phyloP scores from a whole-genome alignment of 64 coral and sea anemone genomes.

The Pocillopora damicornis region DNA sequence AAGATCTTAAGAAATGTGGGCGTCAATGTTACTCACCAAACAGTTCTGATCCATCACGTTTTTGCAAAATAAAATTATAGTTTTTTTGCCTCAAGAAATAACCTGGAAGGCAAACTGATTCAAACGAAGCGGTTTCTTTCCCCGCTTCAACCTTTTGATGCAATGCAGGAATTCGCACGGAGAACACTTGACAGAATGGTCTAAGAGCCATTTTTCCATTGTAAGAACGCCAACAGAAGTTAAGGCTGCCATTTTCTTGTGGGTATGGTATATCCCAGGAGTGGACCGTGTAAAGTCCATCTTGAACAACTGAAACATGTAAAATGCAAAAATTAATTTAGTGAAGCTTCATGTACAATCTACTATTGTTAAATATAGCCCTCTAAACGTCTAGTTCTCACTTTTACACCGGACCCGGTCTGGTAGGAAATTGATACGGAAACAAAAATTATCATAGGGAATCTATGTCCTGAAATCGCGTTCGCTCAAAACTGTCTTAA shows the following conservation, averaged over 20 bases:
- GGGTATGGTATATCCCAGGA: not conserved
- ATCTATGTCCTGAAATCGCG: no score
- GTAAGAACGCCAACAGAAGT: not conserved
- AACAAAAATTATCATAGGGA: no score
- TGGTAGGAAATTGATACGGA: no score
- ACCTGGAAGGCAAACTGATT: conserved; percentile 47
- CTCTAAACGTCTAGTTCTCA: no score
- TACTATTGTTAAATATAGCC: no score
- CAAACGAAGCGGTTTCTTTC: conserved; percentile 26
- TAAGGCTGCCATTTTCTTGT: not conserved
- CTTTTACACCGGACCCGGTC: no score
- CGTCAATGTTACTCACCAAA: conserved; percentile 35
- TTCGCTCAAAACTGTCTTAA: no score
- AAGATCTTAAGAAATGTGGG: not conserved
- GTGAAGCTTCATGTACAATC: no score
- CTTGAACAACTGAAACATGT: not conserved
- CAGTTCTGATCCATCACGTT: not conserved
- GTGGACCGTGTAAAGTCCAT: not conserved
- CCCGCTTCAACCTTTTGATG: not conserved
- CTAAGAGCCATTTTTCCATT: not conserved
- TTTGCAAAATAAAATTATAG: conserved; percentile 34
- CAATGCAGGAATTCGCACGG: not conserved
- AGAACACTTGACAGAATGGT: not conserved
- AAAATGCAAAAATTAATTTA: not conserved
- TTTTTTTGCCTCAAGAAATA: conserved; percentile 58